Base-by-base conservation (phyloP, 1,140 invertebrate species). In the Riptortus pedestris region DNA sequence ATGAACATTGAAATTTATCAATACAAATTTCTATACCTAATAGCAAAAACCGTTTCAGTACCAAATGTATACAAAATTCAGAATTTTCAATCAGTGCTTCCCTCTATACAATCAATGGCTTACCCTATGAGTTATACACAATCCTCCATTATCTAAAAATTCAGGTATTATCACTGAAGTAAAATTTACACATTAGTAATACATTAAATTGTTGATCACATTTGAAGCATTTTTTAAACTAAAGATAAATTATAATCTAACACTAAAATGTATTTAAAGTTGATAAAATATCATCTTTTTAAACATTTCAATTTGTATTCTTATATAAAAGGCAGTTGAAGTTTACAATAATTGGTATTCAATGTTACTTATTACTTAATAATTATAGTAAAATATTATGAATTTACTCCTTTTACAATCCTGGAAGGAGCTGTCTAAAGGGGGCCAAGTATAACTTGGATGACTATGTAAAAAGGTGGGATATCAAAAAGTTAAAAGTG, bases 101-200 rank as follows among this genome's bases (percentile, higher is more conserved):
- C 45, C n/a, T n/a, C 20, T 18, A 38, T 29, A 31, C 26, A 31
- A 31, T 60, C 31, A 31, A 29, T n/a, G 58, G 58, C 16, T 27
- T 22, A 31, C n/a, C n/a, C 27, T 22, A 16, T 22, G 31, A 38
- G 58, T 29, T 31, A 60, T 60, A 29, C 5, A 22, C 31, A 31
- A 29, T 27, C 31, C 20, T 27, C 31, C 27, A 3, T 29, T 59
- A n/a, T n/a, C 31, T 29, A 28, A 24, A 28, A 29, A 59, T 59
- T 61, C 60, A 61, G 33, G 60, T 61, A 61, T 61, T 29, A 61
- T 61, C 43, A 47, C 60, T 38, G 28, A 38, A 61, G 27, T 27
- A 57, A 16, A 61, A 45, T 45, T 26, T 61, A 61, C 60, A 61
- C 24, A 61, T 61, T 57, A 57, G 52, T 57, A 57, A 57, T 57